Evolutionary conservation across 2,797 vertebrate genomes (phyloP).

Genomic region (Setipinna tenuifilis): DNA sequence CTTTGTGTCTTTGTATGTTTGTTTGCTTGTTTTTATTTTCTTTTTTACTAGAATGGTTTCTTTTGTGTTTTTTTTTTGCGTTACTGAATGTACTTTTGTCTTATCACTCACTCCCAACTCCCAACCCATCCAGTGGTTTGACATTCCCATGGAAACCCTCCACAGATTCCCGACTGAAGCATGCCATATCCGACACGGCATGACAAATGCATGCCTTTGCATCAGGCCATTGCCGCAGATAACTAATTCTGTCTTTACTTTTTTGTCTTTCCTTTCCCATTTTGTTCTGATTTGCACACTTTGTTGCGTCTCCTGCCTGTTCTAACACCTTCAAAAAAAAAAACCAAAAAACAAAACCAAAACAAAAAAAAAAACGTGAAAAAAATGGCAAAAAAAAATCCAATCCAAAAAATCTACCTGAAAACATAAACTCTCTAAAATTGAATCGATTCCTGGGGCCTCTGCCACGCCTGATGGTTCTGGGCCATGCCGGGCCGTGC

Average conservation of each 20-base stretch:
- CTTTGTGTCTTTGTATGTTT: slow-evolving; percentile 31
- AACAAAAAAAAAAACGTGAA: slow-evolving; percentile 29
- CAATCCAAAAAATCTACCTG: slow-evolving; percentile 56
- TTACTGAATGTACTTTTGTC: slow-evolving; percentile 42
- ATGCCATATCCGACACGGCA: slow-evolving; percentile 83
- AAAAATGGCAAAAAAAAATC: neutral
- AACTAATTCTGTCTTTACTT: slow-evolving; percentile 99
- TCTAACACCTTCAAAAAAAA: slow-evolving; percentile 73
- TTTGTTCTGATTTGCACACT: slow-evolving; percentile 82
- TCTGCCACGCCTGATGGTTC: no score
- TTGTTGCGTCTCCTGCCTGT: slow-evolving; percentile 79
- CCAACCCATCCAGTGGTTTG: slow-evolving; percentile 50
- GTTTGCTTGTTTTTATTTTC: slow-evolving; percentile 36
- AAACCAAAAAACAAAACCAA: slow-evolving; percentile 40
- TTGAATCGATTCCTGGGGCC: slow-evolving; percentile 17
- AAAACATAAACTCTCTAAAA: slow-evolving; percentile 33
- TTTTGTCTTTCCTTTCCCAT: slow-evolving; percentile 79
- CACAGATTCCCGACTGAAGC: slow-evolving; percentile 86
- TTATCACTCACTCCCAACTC: slow-evolving; percentile 44
- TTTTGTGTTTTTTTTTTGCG: slow-evolving; percentile 26
- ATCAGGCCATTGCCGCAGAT: slow-evolving; percentile 82
- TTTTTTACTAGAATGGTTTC: slow-evolving; percentile 23
- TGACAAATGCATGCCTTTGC: slow-evolving; percentile 86
- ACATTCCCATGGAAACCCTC: slow-evolving; percentile 57
- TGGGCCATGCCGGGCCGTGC: neutral